Conservation (phyloP, 2,797 vertebrate genomes). For the Sciurus carolinensis region DNA sequence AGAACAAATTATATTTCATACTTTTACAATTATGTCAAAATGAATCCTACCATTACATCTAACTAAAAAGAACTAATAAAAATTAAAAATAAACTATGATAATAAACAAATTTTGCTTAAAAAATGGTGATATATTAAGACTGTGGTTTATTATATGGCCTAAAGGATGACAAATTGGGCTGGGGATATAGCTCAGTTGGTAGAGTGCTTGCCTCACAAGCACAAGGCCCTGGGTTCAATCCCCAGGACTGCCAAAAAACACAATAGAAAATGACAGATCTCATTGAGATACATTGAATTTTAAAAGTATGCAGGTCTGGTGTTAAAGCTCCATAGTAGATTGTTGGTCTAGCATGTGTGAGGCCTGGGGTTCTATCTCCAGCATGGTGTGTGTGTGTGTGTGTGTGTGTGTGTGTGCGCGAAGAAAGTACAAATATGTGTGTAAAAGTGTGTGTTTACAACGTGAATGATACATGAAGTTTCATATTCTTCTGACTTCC, state of each 20-base stretch:
- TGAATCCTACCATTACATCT: background rate
- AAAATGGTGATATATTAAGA: background rate
- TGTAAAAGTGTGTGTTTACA: background rate
- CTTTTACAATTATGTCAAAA: too few relatives aligned
- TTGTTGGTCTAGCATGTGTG: background rate
- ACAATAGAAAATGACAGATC: background rate
- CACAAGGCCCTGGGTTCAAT: too few relatives aligned
- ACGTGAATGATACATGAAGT: background rate
- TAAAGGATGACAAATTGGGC: constrained; percentile 8
- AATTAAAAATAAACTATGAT: too few relatives aligned
- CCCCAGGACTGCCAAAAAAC: too few relatives aligned
- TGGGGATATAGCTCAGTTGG: too few relatives aligned
- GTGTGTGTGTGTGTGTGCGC: too few relatives aligned
- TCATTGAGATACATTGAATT: background rate
- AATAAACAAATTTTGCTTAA: background rate
- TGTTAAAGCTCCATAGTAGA: background rate
- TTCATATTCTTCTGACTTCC: background rate
- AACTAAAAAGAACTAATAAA: too few relatives aligned
- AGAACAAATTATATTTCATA: too few relatives aligned
- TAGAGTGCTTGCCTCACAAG: too few relatives aligned
- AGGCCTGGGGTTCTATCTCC: background rate
- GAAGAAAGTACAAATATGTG: background rate
- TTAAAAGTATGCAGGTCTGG: background rate
- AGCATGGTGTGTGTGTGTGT: too few relatives aligned
- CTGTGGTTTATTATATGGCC: background rate